Percentiles rank a stretch among this genome's conserved stretches.
phyloP scores from a whole-genome alignment of 2,797 vertebrate species.

The Ciconia nigra region DNA sequence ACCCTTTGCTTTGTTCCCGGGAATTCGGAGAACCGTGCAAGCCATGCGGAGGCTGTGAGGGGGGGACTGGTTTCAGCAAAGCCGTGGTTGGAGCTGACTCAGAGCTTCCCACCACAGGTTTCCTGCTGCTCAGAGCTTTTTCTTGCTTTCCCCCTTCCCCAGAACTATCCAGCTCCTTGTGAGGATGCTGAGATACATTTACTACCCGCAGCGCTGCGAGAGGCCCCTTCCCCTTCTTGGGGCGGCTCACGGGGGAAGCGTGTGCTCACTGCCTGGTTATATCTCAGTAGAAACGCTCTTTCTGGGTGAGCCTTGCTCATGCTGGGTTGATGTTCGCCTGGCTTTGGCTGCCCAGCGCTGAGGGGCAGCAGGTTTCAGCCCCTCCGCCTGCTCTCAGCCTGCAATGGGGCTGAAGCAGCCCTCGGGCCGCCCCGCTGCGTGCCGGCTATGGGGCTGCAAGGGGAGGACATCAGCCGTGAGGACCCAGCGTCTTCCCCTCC shows the following conservation, averaged over 20 bases:
- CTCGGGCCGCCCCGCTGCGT: neutral
- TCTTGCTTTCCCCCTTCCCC: neutral
- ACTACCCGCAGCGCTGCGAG: neutral
- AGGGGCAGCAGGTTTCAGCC: neutral
- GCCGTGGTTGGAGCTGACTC: neutral
- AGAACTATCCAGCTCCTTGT: neutral
- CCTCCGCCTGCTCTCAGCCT: neutral
- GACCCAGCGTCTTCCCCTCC: too few relatives aligned
- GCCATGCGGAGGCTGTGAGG: neutral
- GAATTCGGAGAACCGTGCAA: neutral
- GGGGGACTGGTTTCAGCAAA: neutral
- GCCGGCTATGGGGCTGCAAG: neutral
- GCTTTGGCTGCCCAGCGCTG: neutral
- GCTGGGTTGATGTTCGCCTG: rapidly evolving
- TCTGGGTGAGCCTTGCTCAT: neutral
- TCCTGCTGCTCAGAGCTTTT: constrained; percentile 5
- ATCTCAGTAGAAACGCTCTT: neutral
- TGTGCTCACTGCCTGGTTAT: neutral
- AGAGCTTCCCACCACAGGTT: neutral
- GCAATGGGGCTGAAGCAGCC: neutral
- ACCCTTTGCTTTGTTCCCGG: neutral
- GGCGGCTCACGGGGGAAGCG: neutral
- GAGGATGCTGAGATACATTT: neutral
- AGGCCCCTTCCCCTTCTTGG: neutral
- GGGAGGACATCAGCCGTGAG: neutral